Evolutionary conservation across 2,113 vertebrate species (phyloP).

Genomic region (Pica pica): DNA sequence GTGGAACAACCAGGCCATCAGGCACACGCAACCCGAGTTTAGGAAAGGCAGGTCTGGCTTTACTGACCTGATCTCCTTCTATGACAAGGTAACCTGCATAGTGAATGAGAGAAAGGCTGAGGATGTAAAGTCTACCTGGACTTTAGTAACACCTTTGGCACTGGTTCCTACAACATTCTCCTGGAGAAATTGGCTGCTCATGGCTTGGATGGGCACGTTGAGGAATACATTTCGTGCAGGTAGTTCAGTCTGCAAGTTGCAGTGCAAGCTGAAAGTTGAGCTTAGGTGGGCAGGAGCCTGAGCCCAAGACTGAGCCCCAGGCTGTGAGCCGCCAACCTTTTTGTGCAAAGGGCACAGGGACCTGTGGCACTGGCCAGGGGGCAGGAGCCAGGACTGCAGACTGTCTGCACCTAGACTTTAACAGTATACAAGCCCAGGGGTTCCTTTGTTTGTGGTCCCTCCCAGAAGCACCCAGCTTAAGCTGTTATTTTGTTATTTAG

Average conservation of each 20-base stretch:
- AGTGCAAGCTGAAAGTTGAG: background rate
- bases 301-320: background rate
- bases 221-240: background rate
- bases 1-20: rapidly evolving
- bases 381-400: background rate
- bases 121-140: background rate
- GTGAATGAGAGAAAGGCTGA: background rate
- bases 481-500: background rate
- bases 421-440: background rate
- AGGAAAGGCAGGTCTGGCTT: background rate
- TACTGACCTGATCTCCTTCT: background rate
- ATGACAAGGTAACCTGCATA: background rate
- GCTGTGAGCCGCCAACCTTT: background rate
- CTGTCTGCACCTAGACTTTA: rapidly evolving
- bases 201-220: background rate
- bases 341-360: too few species aligned
- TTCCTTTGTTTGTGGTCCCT: background rate
- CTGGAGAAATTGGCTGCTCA: background rate
- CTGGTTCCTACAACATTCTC: background rate
- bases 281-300: background rate
- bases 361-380: background rate
- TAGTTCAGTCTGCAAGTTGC: background rate
- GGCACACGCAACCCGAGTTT: background rate
- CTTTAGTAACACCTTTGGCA: background rate
- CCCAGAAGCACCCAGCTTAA: background rate